Base-by-base conservation (phyloP, 2,113 vertebrate genomes). In the Egretta garzetta region DNA sequence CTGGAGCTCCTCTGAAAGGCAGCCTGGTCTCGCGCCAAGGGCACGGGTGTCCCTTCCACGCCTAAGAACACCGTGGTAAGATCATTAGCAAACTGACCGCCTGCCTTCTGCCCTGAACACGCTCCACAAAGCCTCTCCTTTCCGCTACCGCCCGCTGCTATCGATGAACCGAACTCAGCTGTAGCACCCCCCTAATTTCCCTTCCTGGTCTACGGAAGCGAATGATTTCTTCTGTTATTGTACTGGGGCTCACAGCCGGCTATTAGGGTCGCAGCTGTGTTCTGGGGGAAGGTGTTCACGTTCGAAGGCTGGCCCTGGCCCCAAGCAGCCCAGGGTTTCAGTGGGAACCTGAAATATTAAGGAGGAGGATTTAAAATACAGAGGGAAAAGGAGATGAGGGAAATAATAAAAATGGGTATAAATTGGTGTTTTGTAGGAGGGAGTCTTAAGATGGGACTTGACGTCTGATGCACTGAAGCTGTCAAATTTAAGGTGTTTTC, bases 61-160 rank as follows among this genome's bases (percentile, higher is more conserved):
- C 8, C 0, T 12, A 2, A 14, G 18, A 9, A 23, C 14, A 8
- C 1, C 3, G 14, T 0, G 41, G 10, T 8, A 7, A 50, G 41
- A 24, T 32, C 5, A 3, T 43, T 8, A 24, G 27, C 58, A 2
- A 35, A 1, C 72, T 26, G 16, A 3, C 21, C 2, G 1, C 41
- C 80, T 8, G 56, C 41, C 35, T 33, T 41, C 47, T 55, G 32
- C 62, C 70, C 43, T 12, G 8, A 35, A 15, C 47, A 15, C 4
- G 1, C 10, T 17, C 27, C 32, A 5, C 70, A 62, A 32, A 67
- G n/a, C n/a, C 22, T 23, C 41, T 16, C 3, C 0, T 56, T 49
- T 27, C 33, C 3, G 2, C 26, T 23, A 10, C n/a, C 2, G 5
- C 8, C 24, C 3, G 1, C 11, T 33, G 84, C 23, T 67, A n/a